A percentile compares a stretch with the other conserved stretches of the same genome.
phyloP scores from a whole-genome alignment of 2,888 invertebrate genomes.

The Phrixothrix hirtus region DNA sequence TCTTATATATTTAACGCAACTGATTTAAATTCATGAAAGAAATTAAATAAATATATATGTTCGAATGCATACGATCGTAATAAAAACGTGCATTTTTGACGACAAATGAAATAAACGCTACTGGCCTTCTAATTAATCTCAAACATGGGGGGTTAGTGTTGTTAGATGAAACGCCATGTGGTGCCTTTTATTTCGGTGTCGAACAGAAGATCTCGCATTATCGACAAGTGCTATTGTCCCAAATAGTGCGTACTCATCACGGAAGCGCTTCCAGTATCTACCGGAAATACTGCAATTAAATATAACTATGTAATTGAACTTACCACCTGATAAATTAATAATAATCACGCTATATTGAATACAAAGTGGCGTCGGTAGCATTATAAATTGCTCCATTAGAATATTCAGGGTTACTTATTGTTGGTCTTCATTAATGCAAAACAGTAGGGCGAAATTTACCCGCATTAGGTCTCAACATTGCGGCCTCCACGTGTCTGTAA shows the following conservation, averaged over 20 bases:
- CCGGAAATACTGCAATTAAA: constrained; percentile 51
- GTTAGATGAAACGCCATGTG: constrained; percentile 52
- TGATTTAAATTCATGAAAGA: too few species aligned
- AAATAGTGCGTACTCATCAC: constrained; percentile 49
- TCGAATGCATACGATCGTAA: too few species aligned
- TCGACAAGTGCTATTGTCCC: constrained; percentile 51
- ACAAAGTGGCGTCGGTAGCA: constrained; percentile 39
- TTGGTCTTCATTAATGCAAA: constrained; percentile 29
- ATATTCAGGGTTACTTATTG: constrained; percentile 21
- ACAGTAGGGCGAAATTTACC: constrained; percentile 24
- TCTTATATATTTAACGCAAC: too few species aligned
- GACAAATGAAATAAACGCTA: background rate
- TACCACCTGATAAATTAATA: constrained; percentile 52
- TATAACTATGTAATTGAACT: constrained; percentile 44
- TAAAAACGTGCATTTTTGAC: background rate
- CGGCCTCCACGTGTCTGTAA: constrained; percentile 36
- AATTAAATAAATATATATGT: too few species aligned
- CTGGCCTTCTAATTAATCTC: constrained; percentile 45
- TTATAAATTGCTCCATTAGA: constrained; percentile 39
- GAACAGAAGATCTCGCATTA: constrained; percentile 45
- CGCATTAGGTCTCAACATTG: constrained; percentile 35
- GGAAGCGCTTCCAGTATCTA: constrained; percentile 45
- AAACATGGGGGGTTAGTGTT: constrained; percentile 46
- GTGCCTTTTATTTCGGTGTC: constrained; percentile 42
- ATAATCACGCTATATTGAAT: constrained; percentile 41